These are phyloP conservation scores for Excalfactoria chinensis DNA, from an alignment of 2,113 vertebrate genomes.

Conservation along the genomic window DNA sequence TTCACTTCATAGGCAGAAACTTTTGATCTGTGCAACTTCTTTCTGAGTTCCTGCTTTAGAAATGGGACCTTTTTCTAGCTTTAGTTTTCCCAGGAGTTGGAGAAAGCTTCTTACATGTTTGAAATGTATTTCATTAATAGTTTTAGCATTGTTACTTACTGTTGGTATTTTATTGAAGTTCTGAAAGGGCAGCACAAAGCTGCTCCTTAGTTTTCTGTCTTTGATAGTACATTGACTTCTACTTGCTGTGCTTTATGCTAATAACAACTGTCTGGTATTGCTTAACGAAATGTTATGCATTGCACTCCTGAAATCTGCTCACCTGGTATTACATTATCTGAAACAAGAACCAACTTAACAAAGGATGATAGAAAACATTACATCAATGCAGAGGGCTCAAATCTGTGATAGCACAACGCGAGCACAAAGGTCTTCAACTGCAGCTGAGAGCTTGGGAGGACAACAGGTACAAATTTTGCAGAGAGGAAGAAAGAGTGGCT, in stretches of 20 bases:
- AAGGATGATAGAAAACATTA: background rate
- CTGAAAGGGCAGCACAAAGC: background rate
- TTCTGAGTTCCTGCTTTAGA: background rate
- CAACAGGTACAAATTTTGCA: background rate
- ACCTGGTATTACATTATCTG: background rate
- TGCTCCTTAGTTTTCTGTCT: background rate
- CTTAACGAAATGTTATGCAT: background rate
- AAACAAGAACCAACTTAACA: background rate
- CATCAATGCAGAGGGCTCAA: background rate
- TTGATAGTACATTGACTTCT: background rate
- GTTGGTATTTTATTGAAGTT: background rate
- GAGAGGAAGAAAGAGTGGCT: background rate
- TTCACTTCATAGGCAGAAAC: background rate
- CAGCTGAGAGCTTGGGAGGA: background rate
- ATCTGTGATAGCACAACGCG: rapidly evolving
- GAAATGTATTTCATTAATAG: background rate
- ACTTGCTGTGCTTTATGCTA: background rate
- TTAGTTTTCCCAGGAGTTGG: background rate
- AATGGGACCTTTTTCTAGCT: background rate
- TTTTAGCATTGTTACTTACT: background rate
- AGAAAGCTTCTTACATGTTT: background rate
- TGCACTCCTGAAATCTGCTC: background rate
- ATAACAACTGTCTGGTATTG: background rate
- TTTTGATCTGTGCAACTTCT: background rate
- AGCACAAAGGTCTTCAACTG: background rate